Evolutionary conservation across 1,140 invertebrate genomes (phyloP), one percentile per base, ranked within the genome.

Genomic region (Charaxes varanes): DNA sequence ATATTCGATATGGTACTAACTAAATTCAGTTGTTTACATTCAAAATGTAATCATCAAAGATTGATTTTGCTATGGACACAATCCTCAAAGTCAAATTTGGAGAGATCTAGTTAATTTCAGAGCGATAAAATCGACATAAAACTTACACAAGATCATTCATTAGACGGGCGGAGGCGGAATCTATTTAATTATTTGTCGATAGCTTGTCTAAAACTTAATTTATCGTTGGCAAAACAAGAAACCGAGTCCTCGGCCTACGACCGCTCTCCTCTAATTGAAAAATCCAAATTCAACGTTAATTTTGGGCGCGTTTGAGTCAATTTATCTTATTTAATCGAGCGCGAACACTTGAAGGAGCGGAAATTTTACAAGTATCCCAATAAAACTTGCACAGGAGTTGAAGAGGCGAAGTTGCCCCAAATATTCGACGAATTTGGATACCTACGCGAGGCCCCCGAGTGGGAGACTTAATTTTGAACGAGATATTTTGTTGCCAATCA

Each of bases 341-440:
- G 71, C 46, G 60, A 74, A 68, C 70, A 72, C 63, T 77, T 68
- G 45, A 57, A 67, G 52, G 50, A 62, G 58, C 60, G 63, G 62
- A 81, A 80, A 78, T 78, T 81, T 72, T 69, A 77, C 73, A 81
- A 81, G 77, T 81, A 81, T 81, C 73, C 71, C 66, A 78, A 81
- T 81, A 81, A 81, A 81, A 81, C 61, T 81, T 77, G 68, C 53
- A 58, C 43, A 32, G 41, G 65, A 73, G 66, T 76, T 72, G 51
- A 61, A 64, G 61, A 60, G 54, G 41, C 41, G 46, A 61, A 65
- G 45, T 66, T 65, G 51, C 56, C 45, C 62, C 47, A 76, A 76
- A 73, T 74, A 71, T 76, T 69, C 70, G 58, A 68, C 60, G 55
- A 74, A 50, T 52, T 46, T 38, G 43, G 53, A 41, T 30, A 22